Base-by-base conservation (phyloP, 2,113 vertebrate genomes). In the Aptenodytes patagonicus region DNA sequence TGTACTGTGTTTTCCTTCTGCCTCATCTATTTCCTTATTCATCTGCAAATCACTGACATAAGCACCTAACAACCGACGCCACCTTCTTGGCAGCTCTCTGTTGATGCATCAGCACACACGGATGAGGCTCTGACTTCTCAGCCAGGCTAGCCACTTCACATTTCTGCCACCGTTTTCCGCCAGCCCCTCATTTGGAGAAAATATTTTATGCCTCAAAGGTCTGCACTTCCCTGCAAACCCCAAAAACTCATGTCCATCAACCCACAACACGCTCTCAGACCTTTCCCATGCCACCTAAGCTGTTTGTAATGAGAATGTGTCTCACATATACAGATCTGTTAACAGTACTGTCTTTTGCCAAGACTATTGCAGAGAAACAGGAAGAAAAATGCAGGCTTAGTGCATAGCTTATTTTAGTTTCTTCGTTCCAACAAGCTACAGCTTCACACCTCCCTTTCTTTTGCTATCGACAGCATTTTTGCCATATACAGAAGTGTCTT, bases 401-500 rank as follows among this genome's bases (percentile, higher is more conserved):
- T 47, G 29, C 65, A 46, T 3, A 64, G 62, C 66, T 95, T 95
- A 64, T 91, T 93, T 90, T 87, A 77, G 49, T 36, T 65, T 83
- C 82, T 54, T 86, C 88, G 66, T 94, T 92, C 64, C 85, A 94
- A 66, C 25, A 79, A 83, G 64, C 66, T 65, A 69, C 36, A 90
- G 64, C 47, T 85, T 87, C 90, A 95, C 93, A 89, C 28, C 40
- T 94, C 87, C 70, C 49, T 72, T 95, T 88, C 49, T 80, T 77
- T 73, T 70, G 42, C 71, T 51, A 47, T 90, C 58, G 6, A 17
- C 40, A 72, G 66, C 54, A 80, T 73, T 96, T 94, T 95, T 96
- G 78, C 90, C 92, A 80, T 90, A 93, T 95, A 93, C 90, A 96
- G 85, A 65, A 93, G 90, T 80, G 65, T 57, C 64, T 93, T 54